Percentiles rank a stretch among this genome's conserved stretches.
These are phyloP conservation scores for Pentamera pediparva DNA, from an alignment of 53 echinoderm and acorn worm genomes.

Conservation along the genomic window DNA sequence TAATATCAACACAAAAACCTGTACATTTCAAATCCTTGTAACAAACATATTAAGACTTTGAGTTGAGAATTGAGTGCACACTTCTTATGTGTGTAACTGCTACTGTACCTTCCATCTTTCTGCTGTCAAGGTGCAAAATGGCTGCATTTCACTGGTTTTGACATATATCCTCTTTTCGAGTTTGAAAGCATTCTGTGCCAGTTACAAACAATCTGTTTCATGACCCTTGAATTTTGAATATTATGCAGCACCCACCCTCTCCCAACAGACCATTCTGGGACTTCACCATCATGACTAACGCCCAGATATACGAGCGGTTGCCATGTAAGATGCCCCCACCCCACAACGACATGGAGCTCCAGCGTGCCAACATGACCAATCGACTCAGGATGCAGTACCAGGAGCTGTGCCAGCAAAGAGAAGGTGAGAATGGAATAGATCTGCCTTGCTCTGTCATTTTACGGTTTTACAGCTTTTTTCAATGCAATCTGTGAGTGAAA, in stretches of 20 bases:
- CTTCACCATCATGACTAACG: slow-evolving; percentile 65
- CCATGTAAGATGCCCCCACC: slow-evolving; percentile 80
- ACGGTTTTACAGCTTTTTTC: too few relatives aligned
- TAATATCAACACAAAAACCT: too few relatives aligned
- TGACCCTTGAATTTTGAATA: too few relatives aligned
- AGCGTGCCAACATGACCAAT: slow-evolving; percentile 46
- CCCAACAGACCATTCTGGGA: slow-evolving; percentile 67
- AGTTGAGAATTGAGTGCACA: too few relatives aligned
- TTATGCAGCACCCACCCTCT: neutral
- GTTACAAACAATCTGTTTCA: neutral
- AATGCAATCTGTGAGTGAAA: too few relatives aligned
- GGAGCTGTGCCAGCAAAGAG: slow-evolving; percentile 74
- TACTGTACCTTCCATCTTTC: too few relatives aligned
- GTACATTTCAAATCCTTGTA: too few relatives aligned
- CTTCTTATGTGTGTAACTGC: too few relatives aligned
- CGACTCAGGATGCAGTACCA: slow-evolving; percentile 77
- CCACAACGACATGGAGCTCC: slow-evolving; percentile 80
- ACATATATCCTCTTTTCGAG: neutral
- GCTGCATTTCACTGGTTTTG: neutral
- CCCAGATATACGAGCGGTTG: slow-evolving; percentile 70
- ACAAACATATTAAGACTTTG: too few relatives aligned
- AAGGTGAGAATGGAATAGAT: slow-evolving; percentile 82
- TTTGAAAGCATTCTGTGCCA: neutral
- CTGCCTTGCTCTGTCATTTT: too few relatives aligned
- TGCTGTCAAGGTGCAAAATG: neutral